Evolutionary conservation across 2,888 invertebrate genomes (phyloP), one percentile per base, ranked within the genome.

Genomic region (Maniola hyperantus): DNA sequence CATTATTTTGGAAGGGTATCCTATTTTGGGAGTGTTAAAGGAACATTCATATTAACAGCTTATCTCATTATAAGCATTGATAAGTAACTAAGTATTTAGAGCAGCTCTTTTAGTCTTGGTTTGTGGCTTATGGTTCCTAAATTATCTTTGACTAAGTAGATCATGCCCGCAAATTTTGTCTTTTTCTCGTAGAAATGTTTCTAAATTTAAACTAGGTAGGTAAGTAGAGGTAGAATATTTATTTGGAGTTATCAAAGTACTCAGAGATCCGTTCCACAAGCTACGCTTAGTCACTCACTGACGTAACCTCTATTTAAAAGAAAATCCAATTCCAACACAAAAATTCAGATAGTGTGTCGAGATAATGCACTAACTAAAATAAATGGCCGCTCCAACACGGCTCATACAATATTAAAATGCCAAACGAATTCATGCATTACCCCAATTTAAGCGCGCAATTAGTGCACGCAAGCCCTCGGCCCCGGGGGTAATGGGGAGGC

Each of bases 361-460:
- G 57, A 57, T 57, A 57, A 42, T 57, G 72, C 55, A 15, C 83
- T 89, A 89, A 91, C 86, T 83, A 84, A 86, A 89, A 90, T 80
- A 85, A 91, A 91, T 89, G 85, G 84, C 81, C 69, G 79, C 85
- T 85, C 83, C 86, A 84, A 89, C 88, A 87, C 85, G 64, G 72
- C 77, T 88, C 87, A 88, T 89, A 79, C 85, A 89, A 88, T 91
- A 90, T 90, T 89, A 89, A 90, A 90, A 86, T 83, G 79, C 83
- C 79, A 79, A 82, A 71, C 83, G 81, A 85, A 83, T 83, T 77
- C 84, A 81, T 88, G 88, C 89, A 88, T 91, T 91, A 90, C 89
- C 89, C 91, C 88, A 89, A 89, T 90, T 91, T 87, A 82, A 85
- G 80, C 81, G 81, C 77, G 89, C 91, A 91, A 91, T 92, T 91